phyloP scores from a whole-genome alignment of 2,797 vertebrate species.

The Sebastes umbrosus region DNA sequence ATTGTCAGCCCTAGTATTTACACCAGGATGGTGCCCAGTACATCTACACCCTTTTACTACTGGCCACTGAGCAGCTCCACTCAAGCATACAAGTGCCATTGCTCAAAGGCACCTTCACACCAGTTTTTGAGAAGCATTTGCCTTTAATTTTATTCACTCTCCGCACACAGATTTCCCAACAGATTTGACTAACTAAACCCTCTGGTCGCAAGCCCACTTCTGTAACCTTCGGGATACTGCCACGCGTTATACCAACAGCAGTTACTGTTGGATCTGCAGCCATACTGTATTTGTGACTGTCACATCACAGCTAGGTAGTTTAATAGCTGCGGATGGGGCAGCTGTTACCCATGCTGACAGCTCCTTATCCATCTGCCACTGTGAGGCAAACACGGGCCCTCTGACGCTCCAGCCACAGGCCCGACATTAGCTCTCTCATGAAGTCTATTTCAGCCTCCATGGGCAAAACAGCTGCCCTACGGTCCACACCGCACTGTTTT shows the following conservation, averaged over 20 bases:
- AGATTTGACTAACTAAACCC: neutral
- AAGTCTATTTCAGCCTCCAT: slow-evolving; percentile 79
- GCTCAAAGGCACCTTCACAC: slow-evolving; percentile 27
- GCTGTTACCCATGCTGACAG: slow-evolving; percentile 74
- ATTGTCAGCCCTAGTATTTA: neutral
- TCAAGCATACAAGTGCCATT: neutral
- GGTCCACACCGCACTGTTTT: slow-evolving; percentile 71
- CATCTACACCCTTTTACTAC: neutral
- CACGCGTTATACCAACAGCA: neutral
- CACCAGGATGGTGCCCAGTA: neutral
- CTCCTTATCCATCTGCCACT: slow-evolving; percentile 76
- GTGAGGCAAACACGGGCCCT: slow-evolving; percentile 59
- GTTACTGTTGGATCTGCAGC: slow-evolving; percentile 30
- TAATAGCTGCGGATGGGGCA: slow-evolving; percentile 62
- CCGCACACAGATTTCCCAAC: neutral
- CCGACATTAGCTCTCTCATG: slow-evolving; percentile 72
- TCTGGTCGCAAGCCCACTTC: neutral
- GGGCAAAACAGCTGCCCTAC: slow-evolving; percentile 79
- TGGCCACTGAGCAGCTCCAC: slow-evolving; percentile 8
- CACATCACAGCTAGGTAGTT: slow-evolving; percentile 57
- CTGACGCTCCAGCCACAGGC: slow-evolving; percentile 66
- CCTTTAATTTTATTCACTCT: slow-evolving; percentile 12
- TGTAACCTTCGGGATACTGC: slow-evolving; percentile 8
- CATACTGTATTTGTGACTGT: slow-evolving; percentile 22
- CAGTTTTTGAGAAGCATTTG: neutral